Evolutionary conservation across 2,888 invertebrate species (phyloP).

Genomic region (Ametastegia equiseti): DNA sequence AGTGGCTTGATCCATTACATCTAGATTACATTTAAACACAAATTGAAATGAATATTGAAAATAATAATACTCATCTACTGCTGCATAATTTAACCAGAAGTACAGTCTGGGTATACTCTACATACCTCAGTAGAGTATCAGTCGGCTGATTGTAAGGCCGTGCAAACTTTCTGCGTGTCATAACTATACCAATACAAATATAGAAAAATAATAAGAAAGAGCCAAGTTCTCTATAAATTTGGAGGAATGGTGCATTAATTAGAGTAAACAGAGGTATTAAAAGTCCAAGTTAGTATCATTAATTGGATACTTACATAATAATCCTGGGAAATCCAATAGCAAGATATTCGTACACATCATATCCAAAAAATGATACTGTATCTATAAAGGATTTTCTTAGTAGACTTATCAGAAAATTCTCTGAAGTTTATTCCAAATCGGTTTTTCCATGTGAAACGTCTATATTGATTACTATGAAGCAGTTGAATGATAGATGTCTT

Average conservation of each 20-base stretch:
- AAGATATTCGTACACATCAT: no score
- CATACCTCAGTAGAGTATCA: background rate
- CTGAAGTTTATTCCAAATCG: background rate
- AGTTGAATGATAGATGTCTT: constrained; percentile 13
- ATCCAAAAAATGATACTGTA: background rate
- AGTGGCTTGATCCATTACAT: background rate
- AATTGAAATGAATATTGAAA: background rate
- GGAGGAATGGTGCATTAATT: background rate
- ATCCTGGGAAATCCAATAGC: no score
- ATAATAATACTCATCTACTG: background rate
- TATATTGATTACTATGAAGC: background rate
- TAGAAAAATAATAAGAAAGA: no score
- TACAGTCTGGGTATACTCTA: background rate
- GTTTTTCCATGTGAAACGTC: background rate
- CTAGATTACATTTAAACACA: no score
- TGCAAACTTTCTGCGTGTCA: background rate
- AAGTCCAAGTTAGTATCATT: no score
- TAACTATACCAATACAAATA: no score
- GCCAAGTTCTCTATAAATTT: background rate
- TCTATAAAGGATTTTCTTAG: background rate
- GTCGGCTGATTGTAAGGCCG: no score
- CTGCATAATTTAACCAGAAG: background rate
- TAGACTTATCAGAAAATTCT: background rate
- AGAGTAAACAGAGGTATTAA: no score
- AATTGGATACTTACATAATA: no score